Percentiles rank a stretch among this genome's conserved stretches.
Conservation (phyloP, 1,140 invertebrate genomes). For the Drosophila bipectinata region DNA sequence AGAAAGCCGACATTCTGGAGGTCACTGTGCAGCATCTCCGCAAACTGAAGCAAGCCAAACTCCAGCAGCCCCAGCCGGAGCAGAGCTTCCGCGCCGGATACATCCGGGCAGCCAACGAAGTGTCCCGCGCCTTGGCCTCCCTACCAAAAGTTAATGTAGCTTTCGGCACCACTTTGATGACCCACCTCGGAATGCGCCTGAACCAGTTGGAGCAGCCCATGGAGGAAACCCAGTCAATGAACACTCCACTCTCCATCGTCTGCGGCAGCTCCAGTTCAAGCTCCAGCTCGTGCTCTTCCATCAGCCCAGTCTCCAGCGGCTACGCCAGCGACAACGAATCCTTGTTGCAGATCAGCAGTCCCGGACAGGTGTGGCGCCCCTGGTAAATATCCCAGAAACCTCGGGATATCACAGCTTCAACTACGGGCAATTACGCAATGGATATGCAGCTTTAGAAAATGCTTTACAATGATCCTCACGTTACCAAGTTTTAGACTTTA, state of each 20-base stretch:
- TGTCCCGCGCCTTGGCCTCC: constrained; percentile 92
- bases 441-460: constrained; percentile 69
- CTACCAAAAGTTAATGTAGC: constrained; percentile 93
- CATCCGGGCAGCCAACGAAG: constrained; percentile 95
- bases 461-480: constrained; percentile 78
- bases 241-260: constrained; percentile 64
- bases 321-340: constrained; percentile 79
- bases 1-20: constrained; percentile 98
- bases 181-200: constrained; percentile 92
- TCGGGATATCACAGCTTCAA: not conserved
- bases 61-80: constrained; percentile 84
- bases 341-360: constrained; percentile 66
- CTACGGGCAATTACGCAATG: constrained; percentile 65
- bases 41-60: constrained; percentile 87
- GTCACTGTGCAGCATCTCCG: constrained; percentile 96
- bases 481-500: constrained; percentile 66
- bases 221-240: constrained; percentile 44
- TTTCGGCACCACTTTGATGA: constrained; percentile 93
- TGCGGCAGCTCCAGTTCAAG: constrained; percentile 42
- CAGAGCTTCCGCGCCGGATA: constrained; percentile 95
- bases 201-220: constrained; percentile 85
- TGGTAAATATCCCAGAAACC: constrained; percentile 54
- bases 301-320: constrained; percentile 79
- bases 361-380: constrained; percentile 72
- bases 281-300: constrained; percentile 32